A percentile compares a stretch with the other conserved stretches of the same genome.
Conservation (phyloP, 2,888 invertebrate species). For the Cistogaster globosa region DNA sequence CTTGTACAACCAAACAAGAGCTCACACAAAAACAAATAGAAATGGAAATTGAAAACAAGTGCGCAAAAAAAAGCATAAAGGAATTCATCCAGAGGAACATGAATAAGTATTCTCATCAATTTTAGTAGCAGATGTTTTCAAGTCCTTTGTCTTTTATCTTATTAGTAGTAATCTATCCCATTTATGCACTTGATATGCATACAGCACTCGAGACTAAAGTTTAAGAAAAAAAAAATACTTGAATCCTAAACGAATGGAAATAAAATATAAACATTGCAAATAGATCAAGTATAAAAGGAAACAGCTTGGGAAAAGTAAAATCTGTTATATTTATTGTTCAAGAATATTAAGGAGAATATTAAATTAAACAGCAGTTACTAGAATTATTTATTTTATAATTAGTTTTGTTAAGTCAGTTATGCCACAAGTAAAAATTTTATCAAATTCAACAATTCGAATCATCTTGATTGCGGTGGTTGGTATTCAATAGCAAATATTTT, state of each 20-base stretch:
- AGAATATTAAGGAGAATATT: no score
- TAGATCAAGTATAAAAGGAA: background rate
- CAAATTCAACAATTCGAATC: no score
- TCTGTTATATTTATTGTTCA: no score
- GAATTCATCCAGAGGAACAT: slow-evolving; percentile 25
- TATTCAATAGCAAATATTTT: no score
- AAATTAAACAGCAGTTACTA: no score
- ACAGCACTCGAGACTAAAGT: slow-evolving; percentile 38
- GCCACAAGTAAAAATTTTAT: no score
- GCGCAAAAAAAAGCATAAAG: no score
- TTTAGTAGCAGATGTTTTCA: slow-evolving; percentile 63
- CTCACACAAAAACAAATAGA: background rate
- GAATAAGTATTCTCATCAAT: slow-evolving; percentile 63
- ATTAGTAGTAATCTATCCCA: slow-evolving; percentile 66
- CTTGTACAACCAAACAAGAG: background rate
- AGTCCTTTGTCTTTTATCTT: slow-evolving; percentile 62
- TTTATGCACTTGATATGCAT: slow-evolving; percentile 58
- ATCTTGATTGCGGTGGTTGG: no score
- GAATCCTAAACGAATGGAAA: slow-evolving; percentile 34
- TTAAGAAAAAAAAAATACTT: slow-evolving; percentile 45
- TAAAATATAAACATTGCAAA: slow-evolving; percentile 16
- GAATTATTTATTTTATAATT: no score
- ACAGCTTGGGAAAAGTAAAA: no score
- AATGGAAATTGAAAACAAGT: background rate
- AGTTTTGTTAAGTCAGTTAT: no score